Evolutionary conservation across 2,888 invertebrate genomes (phyloP).

Genomic region (Sympetrum striolatum): DNA sequence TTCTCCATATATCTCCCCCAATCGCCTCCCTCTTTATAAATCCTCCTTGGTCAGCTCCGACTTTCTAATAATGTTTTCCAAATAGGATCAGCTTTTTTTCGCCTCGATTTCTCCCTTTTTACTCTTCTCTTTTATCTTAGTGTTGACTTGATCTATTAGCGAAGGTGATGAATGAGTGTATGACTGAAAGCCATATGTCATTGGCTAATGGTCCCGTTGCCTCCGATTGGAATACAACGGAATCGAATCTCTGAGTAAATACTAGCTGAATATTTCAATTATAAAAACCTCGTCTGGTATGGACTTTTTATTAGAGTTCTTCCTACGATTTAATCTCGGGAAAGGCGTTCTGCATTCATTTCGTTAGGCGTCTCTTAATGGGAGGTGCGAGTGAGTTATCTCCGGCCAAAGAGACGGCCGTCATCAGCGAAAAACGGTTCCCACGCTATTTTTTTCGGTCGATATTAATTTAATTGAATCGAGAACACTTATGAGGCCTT

Average conservation of each 20-base stretch:
- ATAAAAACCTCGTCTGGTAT: not conserved
- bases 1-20: not conserved
- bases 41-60: not conserved
- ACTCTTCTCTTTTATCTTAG: not conserved
- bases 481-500: not conserved
- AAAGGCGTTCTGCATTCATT: not conserved
- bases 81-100: not conserved
- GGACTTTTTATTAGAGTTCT: not conserved
- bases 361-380: not conserved
- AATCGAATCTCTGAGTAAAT: not conserved
- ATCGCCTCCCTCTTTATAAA: not conserved
- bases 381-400: not conserved
- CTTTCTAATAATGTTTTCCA: not conserved
- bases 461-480: not conserved
- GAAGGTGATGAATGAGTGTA: not conserved
- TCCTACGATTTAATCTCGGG: not conserved
- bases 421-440: not conserved
- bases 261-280: not conserved
- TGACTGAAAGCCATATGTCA: not conserved
- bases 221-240: not conserved
- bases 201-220: not conserved
- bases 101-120: not conserved
- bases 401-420: not conserved
- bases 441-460: not conserved
- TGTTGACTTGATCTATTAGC: not conserved